Conservation (phyloP, 2,113 vertebrate genomes). For the Embiotoca jacksoni region DNA sequence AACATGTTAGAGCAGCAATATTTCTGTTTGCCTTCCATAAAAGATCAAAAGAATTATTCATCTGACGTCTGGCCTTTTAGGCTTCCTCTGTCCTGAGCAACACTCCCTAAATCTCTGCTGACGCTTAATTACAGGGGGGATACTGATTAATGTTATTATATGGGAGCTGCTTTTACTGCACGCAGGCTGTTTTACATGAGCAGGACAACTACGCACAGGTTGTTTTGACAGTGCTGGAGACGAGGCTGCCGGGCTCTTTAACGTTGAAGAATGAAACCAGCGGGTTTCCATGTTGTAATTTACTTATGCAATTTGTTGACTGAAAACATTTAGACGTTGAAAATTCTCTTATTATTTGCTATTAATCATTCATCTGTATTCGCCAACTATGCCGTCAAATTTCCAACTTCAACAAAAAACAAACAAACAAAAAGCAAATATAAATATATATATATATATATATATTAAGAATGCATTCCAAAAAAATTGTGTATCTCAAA, state of each 20-base stretch:
- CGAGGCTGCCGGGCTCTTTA: background rate
- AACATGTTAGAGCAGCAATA: conserved; percentile 32
- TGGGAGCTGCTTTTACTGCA: conserved; percentile 35
- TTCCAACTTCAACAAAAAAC: too few relatives aligned
- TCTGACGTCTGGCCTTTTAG: conserved; percentile 64
- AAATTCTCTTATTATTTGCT: background rate
- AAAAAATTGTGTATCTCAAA: too few relatives aligned
- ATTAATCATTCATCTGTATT: background rate
- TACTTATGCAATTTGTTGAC: background rate
- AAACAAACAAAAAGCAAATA: too few relatives aligned
- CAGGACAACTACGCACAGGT: background rate
- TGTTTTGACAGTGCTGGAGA: conserved; percentile 22
- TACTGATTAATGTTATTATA: conserved; percentile 72
- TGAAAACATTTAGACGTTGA: background rate
- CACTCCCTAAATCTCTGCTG: conserved; percentile 42
- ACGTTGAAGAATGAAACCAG: background rate
- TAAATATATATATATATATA: too few relatives aligned
- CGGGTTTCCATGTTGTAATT: background rate
- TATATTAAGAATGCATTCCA: too few relatives aligned
- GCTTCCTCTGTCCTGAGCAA: conserved; percentile 65
- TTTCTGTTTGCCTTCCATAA: conserved; percentile 50
- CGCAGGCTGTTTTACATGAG: conserved; percentile 22
- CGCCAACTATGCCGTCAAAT: too few relatives aligned
- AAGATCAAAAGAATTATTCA: conserved; percentile 82
- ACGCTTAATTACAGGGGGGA: conserved; percentile 67